A percentile compares a stretch with the other conserved stretches of the same genome.
Conservation (phyloP, 2,797 vertebrate genomes). For the Scolopax bukidnonensis region DNA sequence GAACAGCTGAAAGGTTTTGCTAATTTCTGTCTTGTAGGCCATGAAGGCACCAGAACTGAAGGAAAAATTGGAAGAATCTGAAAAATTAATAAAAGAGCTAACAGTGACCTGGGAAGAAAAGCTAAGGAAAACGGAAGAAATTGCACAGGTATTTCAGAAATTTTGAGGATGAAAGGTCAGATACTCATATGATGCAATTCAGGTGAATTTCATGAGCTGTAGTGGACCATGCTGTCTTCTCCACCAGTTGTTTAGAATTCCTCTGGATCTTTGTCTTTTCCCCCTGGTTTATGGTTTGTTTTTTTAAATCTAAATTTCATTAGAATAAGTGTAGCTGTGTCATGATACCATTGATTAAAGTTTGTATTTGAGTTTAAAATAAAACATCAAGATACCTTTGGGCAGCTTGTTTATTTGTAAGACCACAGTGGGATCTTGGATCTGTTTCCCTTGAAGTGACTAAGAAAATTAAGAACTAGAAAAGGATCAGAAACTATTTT, state of each 20-base stretch:
- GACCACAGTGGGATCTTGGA: not conserved
- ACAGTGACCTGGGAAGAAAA: conserved; percentile 99
- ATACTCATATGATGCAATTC: not conserved
- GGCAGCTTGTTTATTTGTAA: not conserved
- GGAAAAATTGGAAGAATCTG: conserved; percentile 96
- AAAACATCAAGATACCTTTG: not conserved
- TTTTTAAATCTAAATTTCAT: not conserved
- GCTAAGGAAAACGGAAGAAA: conserved; percentile 96
- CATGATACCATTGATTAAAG: not conserved
- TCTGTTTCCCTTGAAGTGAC: not conserved
- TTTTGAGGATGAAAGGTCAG: not conserved
- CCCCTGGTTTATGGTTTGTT: not conserved
- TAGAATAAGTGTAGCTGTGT: not conserved
- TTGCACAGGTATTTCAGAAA: conserved; percentile 87
- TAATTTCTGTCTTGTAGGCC: conserved; percentile 78
- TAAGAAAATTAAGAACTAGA: not conserved
- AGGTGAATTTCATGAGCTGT: not conserved
- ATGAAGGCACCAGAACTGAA: conserved; percentile 97
- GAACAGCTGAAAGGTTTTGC: not conserved
- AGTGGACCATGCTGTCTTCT: not conserved
- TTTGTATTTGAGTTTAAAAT: not conserved
- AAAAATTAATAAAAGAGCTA: conserved; percentile 96
- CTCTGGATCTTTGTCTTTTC: not conserved
- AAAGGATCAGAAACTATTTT: not conserved
- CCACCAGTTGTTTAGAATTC: not conserved